Conservation (phyloP, 2,888 invertebrate species). For the Creontiades dilutus region DNA sequence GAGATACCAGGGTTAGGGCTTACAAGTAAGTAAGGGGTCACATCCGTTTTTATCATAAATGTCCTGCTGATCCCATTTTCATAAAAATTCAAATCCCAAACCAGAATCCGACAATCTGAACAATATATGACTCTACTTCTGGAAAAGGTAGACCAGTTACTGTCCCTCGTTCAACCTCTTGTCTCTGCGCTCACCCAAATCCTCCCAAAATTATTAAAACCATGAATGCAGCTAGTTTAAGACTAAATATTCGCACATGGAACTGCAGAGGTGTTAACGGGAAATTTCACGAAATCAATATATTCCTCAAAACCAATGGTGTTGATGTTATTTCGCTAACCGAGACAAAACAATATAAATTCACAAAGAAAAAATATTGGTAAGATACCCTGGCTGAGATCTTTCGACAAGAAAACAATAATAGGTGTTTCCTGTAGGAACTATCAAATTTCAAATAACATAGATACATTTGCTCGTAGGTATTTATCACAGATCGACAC, state of each 20-base stretch:
- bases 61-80: too few relatives aligned
- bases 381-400: too few relatives aligned
- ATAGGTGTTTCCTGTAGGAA: too few relatives aligned
- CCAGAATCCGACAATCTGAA: background rate
- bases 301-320: conserved; percentile 38
- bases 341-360: conserved; percentile 60
- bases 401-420: too few relatives aligned
- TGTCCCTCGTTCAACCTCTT: conserved; percentile 58
- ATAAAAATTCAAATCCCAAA: background rate
- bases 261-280: conserved; percentile 43
- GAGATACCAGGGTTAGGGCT: too few relatives aligned
- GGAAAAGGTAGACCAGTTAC: background rate
- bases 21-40: too few relatives aligned
- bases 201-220: conserved; percentile 44
- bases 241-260: conserved; percentile 60
- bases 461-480: too few relatives aligned
- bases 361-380: too few relatives aligned
- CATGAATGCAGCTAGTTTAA: background rate
- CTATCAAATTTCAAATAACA: too few relatives aligned
- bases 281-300: conserved; percentile 50
- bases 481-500: too few relatives aligned
- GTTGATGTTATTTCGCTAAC: conserved; percentile 52
- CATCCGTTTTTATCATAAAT: too few relatives aligned
- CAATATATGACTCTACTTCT: background rate
- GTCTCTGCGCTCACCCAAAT: conserved; percentile 46